Base-by-base conservation (phyloP, 2,113 vertebrate genomes). In the Cyanoderma ruficeps region DNA sequence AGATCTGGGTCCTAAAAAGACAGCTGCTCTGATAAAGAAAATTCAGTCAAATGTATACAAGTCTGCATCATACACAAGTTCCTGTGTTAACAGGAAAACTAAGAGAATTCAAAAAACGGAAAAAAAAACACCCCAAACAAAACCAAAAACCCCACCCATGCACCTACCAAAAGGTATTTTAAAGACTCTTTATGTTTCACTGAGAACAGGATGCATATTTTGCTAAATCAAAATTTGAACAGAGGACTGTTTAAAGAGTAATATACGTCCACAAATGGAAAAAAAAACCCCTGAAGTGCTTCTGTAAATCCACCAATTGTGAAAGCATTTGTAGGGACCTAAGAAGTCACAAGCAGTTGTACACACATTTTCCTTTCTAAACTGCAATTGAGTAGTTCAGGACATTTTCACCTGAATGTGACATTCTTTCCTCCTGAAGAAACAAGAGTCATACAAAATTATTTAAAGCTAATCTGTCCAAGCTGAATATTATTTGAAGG, bases 121-220 rank as follows among this genome's bases (percentile, higher is more conserved):
- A 76, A 61, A 52, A 64, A 46, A 55, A 37, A 17, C 10, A 2
- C 0, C 30, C 1, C 27, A 33, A 84, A 59, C 80, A 68, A 89
- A 93, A 47, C 33, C 9, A 55, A 63, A 39, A 15, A 10, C 33
- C 64, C 52, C 44, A 89, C 53, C 72, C 49, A 50, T 56, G 60
- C 47, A 77, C 67, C 84, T 78, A 86, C 39, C 60, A 71, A 86
- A 90, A 93, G 52, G 90, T 75, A 92, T 92, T 94, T 95, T 95
- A 95, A 93, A 88, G 68, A 83, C 56, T 90, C 75, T 90, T 93
- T 90, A 80, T 44, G 68, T 92, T 95, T 50, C 82, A 90, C 65
- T 83, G 81, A 90, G 87, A 96, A 93, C 44, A 94, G 85, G 90
- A 95, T 86, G 85, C 64, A 75, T 90, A 76, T 83, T 94, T 93